phyloP scores from a whole-genome alignment of 2,113 vertebrate species.

The Sylvilagus bachmani region DNA sequence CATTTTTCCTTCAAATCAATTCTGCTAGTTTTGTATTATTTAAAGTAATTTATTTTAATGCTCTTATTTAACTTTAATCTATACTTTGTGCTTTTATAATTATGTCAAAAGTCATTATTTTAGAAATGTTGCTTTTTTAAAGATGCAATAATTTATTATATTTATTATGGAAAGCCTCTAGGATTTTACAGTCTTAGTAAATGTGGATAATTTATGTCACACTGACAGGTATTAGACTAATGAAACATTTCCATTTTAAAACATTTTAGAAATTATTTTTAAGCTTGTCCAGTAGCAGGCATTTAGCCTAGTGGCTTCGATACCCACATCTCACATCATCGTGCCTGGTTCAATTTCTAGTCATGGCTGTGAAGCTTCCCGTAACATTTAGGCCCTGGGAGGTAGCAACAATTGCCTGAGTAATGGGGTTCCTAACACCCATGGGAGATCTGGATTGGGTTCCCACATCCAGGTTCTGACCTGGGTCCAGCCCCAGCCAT shows the following conservation, averaged over 20 bases:
- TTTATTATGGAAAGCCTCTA: background rate
- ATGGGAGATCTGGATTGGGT: too few species aligned
- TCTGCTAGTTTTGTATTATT: constrained; percentile 22
- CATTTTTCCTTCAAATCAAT: background rate
- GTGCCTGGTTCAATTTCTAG: too few species aligned
- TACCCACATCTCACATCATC: too few species aligned
- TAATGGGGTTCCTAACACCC: too few species aligned
- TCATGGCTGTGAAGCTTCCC: too few species aligned
- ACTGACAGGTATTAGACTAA: constrained; percentile 18
- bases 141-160: background rate
- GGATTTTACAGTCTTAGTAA: constrained; percentile 22
- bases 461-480: too few species aligned
- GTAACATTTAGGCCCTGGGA: too few species aligned
- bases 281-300: background rate
- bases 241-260: constrained; percentile 10
- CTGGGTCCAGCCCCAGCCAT: too few species aligned
- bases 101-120: constrained; percentile 45
- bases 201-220: constrained; percentile 24
- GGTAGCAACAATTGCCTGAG: too few species aligned
- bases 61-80: background rate
- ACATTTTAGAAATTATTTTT: background rate
- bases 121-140: background rate
- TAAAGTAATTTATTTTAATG: constrained; percentile 28
- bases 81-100: background rate
- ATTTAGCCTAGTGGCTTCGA: too few species aligned